These are phyloP conservation scores for Caenorhabditis zanzibari DNA, from an alignment of 2,888 invertebrate genomes.

Conservation along the genomic window DNA sequence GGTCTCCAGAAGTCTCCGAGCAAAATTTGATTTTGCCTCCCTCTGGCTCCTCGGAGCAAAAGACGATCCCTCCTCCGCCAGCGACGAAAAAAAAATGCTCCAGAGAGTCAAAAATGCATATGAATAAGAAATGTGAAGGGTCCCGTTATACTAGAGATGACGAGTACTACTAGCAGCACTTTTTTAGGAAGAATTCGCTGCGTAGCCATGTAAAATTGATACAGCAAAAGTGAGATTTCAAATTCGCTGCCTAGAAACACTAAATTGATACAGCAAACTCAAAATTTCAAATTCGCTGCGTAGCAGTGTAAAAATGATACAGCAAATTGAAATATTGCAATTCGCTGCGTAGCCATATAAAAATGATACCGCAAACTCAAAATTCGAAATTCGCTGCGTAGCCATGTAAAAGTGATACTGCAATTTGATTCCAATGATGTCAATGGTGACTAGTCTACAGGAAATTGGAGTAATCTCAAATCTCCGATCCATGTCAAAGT, in stretches of 20 bases:
- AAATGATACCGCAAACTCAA: too few species aligned
- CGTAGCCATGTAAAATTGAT: too few species aligned
- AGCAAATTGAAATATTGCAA: too few species aligned
- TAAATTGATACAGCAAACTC: too few species aligned
- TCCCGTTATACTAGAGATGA: conserved; percentile 3
- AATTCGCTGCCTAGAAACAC: too few species aligned
- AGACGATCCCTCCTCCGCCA: conserved; percentile 20
- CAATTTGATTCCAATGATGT: conserved; percentile 34
- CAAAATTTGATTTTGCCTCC: neutral
- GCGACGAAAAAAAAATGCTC: neutral
- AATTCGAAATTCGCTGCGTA: too few species aligned
- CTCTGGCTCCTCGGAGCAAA: neutral
- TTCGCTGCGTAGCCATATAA: too few species aligned
- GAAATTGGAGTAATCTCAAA: conserved; percentile 26
- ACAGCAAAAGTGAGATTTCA: too few species aligned
- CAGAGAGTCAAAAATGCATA: conserved; percentile 18
- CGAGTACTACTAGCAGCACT: conserved; percentile 10
- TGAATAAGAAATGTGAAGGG: conserved; percentile 49
- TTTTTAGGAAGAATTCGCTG: conserved; percentile 23
- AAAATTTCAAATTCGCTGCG: too few species aligned
- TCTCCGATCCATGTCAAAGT: neutral
- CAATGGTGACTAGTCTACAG: neutral
- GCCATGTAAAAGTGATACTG: too few species aligned
- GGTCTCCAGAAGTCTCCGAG: neutral
- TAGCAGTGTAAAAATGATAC: too few species aligned